Evolutionary conservation across 2,797 vertebrate genomes (phyloP).

Genomic region (Rhinophrynus dorsalis): DNA sequence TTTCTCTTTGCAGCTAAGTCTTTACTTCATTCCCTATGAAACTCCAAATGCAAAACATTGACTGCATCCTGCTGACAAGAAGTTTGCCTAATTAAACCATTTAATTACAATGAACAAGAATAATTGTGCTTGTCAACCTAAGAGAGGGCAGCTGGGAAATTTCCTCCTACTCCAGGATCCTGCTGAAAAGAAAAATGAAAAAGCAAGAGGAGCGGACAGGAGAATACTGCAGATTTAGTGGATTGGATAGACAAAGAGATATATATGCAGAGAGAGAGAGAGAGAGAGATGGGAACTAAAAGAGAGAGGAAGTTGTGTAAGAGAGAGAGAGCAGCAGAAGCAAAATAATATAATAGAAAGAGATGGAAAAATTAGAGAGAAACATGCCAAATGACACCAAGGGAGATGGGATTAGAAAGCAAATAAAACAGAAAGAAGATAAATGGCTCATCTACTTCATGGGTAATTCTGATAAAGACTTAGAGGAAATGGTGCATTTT

Average conservation of each 20-base stretch:
- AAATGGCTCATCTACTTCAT: not conserved
- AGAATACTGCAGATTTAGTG: not conserved
- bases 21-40: conserved; percentile 37
- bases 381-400: not conserved
- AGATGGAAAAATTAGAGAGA: not conserved
- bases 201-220: not conserved
- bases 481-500: conserved; percentile 8
- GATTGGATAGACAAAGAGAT: not conserved
- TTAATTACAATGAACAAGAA: conserved; percentile 71
- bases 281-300: not conserved
- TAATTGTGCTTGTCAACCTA: conserved; percentile 61
- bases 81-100: conserved; percentile 68
- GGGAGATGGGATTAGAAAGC: not conserved
- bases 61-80: conserved; percentile 55
- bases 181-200: conserved; percentile 32
- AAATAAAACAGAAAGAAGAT: conserved; percentile 8
- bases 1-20: not conserved
- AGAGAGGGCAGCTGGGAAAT: conserved; percentile 60
- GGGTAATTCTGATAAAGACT: not conserved
- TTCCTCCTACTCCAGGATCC: conserved; percentile 48
- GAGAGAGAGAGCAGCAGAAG: not conserved
- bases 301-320: not conserved
- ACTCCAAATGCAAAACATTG: conserved; percentile 37
- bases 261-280: not conserved
- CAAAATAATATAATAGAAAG: not conserved